Evolutionary conservation across 2,888 invertebrate species (phyloP).

Genomic region (Herminia tarsipennalis): DNA sequence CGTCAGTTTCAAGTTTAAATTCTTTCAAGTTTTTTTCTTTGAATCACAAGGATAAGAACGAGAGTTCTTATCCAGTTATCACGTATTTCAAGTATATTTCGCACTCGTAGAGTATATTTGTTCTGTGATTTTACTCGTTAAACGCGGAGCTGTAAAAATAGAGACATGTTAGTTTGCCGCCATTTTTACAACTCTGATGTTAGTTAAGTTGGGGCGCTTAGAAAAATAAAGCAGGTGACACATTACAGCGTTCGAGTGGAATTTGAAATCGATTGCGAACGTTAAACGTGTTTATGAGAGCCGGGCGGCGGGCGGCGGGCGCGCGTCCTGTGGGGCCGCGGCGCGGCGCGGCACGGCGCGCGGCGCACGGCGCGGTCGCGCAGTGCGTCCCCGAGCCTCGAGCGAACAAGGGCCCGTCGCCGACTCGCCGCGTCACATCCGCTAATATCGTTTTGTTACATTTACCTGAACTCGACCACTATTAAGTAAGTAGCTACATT

Average conservation of each 20-base stretch:
- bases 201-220: no score
- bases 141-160: no score
- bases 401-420: conserved; percentile 17
- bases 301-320: background rate
- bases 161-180: no score
- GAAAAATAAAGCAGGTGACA: conserved; percentile 5
- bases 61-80: no score
- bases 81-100: no score
- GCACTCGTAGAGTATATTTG: no score
- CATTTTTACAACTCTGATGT: no score
- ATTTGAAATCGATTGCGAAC: conserved; percentile 21
- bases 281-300: conserved; percentile 23
- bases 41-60: no score
- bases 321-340: no score
- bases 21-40: no score
- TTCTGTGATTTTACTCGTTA: no score
- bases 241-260: conserved; percentile 1
- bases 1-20: no score
- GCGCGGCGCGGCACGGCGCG: background rate
- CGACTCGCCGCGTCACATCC: conserved; percentile 10
- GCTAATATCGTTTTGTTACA: conserved; percentile 8
- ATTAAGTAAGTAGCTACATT: conserved; percentile 28
- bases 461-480: conserved; percentile 7
- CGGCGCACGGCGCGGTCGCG: background rate
- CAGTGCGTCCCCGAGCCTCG: conserved; percentile 33